Percentiles rank a stretch among this genome's conserved stretches.
Conservation (phyloP, 1,140 invertebrate genomes). For the Scaptodrosophila lebanonensis region DNA sequence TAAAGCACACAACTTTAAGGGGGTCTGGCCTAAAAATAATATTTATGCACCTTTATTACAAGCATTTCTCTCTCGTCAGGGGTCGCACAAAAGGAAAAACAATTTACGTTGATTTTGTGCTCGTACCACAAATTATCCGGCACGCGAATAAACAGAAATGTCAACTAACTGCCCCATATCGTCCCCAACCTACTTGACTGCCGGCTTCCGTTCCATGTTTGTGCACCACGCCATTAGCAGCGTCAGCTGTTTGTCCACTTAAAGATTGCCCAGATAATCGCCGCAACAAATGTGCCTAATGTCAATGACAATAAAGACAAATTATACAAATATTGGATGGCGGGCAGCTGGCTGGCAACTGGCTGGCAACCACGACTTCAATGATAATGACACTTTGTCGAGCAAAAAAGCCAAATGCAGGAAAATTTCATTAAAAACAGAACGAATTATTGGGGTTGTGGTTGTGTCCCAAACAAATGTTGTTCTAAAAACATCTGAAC, state of each 20-base stretch:
- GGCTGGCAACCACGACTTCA: background rate
- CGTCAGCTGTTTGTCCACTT: conserved; percentile 67
- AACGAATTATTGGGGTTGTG: background rate
- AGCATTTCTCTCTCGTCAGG: too few relatives aligned
- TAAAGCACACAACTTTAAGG: too few relatives aligned
- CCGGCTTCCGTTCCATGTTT: background rate
- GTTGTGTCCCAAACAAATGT: too few relatives aligned
- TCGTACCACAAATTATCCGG: conserved; percentile 34
- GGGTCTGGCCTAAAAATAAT: conserved; percentile 5
- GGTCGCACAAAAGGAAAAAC: conserved; percentile 19
- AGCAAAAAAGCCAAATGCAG: background rate
- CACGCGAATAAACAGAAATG: conserved; percentile 26
- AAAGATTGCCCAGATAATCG: conserved; percentile 65
- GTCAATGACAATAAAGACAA: conserved; percentile 67
- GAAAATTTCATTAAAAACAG: conserved; percentile 5
- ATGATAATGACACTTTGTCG: conserved; percentile 11
- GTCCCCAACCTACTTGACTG: background rate
- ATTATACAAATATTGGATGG: conserved; percentile 64
- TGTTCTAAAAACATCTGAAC: too few relatives aligned
- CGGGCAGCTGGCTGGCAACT: conserved; percentile 21
- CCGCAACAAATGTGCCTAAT: conserved; percentile 65
- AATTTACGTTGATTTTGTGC: conserved; percentile 40
- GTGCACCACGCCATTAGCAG: conserved; percentile 39
- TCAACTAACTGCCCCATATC: conserved; percentile 15
- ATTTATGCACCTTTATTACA: conserved; percentile 11